These are phyloP conservation scores for Leptopilina syphax DNA, from an alignment of 2,888 invertebrate species.

Conservation along the genomic window DNA sequence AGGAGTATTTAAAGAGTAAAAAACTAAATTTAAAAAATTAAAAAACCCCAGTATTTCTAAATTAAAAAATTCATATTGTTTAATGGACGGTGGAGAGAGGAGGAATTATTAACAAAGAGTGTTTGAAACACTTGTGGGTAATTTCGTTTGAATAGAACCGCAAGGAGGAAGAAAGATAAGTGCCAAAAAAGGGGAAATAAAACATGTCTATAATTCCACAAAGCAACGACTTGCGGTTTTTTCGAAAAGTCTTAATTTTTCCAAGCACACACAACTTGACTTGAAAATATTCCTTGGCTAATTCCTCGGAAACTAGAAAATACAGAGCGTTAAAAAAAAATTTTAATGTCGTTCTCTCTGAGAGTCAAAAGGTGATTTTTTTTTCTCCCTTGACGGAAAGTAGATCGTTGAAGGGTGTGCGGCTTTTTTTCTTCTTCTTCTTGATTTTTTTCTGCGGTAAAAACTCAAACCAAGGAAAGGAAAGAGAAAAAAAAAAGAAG, in stretches of 20 bases:
- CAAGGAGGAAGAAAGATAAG: too few species aligned
- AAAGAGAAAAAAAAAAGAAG: too few species aligned
- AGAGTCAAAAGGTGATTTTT: slow-evolving; percentile 5
- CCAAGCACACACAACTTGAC: neutral
- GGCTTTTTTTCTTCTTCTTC: slow-evolving; percentile 1
- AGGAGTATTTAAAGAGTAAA: too few species aligned
- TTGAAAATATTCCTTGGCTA: neutral
- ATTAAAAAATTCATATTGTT: too few species aligned
- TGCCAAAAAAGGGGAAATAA: neutral
- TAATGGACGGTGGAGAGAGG: too few species aligned
- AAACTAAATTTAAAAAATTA: too few species aligned
- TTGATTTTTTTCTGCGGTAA: slow-evolving; percentile 39
- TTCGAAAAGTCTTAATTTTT: neutral
- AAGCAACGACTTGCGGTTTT: too few species aligned
- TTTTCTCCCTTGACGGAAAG: neutral
- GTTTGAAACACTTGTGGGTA: too few species aligned
- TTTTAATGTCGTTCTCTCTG: slow-evolving; percentile 17
- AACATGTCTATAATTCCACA: neutral
- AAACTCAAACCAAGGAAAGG: slow-evolving; percentile 13
- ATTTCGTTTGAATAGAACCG: too few species aligned
- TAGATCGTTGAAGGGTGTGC: slow-evolving; percentile 35
- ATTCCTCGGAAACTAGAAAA: neutral
- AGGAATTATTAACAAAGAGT: too few species aligned
- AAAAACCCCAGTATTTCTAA: too few species aligned
- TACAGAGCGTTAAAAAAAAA: slow-evolving; percentile 5